Evolutionary conservation across 1,140 invertebrate genomes (phyloP), one percentile per base, ranked within the genome.

Genomic region (Procambarus clarkii): DNA sequence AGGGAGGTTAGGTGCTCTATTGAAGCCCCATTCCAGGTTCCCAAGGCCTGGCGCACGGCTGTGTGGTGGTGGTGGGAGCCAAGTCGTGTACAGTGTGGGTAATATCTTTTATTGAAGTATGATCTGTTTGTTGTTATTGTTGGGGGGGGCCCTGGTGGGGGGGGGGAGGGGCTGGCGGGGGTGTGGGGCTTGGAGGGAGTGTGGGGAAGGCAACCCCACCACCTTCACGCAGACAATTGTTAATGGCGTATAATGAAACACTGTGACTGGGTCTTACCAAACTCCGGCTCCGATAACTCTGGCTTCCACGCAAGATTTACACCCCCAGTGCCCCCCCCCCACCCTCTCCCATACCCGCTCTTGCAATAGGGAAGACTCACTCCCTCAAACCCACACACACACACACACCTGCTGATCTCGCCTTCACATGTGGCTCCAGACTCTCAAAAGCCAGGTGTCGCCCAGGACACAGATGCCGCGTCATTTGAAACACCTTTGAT

Each of bases 211-310:
- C 45, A 21, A 18, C 44, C 15, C 50, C 78, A 11, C 45, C 8
- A 11, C 44, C 78, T 69, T 21, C 64, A 69, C 78, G 8, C 44
- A 15, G 45, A 21, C 78, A 79, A 79, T 79, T 79, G 78, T 79
- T 79, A 44, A 50, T 50, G 44, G 45, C 50, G 4, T 48, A 13
- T 79, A 24, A 48, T 11, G 78, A 50, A 79, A 45, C 44, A 15
- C 11, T 78, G 15, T 45, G 34, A 46, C 44, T 78, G 15, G 44
- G 46, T 45, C 15, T 45, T 21, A 69, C 3, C 3, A 69, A 11
- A 18, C 64, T 3, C 3, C 11, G 18, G 3, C 64, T 18, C 64
- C 64, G 64, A 18, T 69, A 4, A 69, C 64, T 4, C 11, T 11
- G 64, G 64, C 64, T 69, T 69, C 64, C 18, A 18, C 34, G 64